Evolutionary conservation across 2,797 vertebrate genomes (phyloP).

Genomic region (Sebastes paucispinis): DNA sequence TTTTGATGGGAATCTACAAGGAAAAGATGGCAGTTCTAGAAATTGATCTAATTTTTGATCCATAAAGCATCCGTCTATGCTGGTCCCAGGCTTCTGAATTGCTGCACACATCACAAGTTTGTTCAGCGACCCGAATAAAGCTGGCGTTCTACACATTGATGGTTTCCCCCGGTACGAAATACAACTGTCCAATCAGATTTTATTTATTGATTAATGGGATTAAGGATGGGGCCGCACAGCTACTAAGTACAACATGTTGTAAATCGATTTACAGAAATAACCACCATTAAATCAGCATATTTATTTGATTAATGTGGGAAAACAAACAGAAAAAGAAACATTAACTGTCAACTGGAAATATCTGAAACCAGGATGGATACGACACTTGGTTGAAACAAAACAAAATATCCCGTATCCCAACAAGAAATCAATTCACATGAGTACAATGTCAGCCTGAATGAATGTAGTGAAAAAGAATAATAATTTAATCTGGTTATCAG

Average conservation of each 20-base stretch:
- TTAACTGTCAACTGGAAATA: background rate
- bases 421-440: background rate
- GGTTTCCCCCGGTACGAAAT: background rate
- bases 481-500: background rate
- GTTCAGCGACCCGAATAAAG: background rate
- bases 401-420: background rate
- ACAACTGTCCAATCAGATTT: background rate
- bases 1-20: background rate
- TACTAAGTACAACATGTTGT: background rate
- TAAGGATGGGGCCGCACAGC: background rate
- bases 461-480: background rate
- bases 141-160: background rate
- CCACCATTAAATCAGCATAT: background rate
- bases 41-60: background rate
- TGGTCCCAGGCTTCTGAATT: background rate
- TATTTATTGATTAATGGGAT: background rate
- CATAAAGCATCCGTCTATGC: background rate
- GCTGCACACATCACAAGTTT: background rate
- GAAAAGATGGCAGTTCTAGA: background rate
- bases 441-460: background rate
- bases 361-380: background rate
- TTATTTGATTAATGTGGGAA: background rate
- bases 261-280: background rate
- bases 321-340: background rate
- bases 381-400: background rate